These are phyloP conservation scores for Clarias batrachus DNA, from an alignment of 2,113 vertebrate species.

Conservation along the genomic window DNA sequence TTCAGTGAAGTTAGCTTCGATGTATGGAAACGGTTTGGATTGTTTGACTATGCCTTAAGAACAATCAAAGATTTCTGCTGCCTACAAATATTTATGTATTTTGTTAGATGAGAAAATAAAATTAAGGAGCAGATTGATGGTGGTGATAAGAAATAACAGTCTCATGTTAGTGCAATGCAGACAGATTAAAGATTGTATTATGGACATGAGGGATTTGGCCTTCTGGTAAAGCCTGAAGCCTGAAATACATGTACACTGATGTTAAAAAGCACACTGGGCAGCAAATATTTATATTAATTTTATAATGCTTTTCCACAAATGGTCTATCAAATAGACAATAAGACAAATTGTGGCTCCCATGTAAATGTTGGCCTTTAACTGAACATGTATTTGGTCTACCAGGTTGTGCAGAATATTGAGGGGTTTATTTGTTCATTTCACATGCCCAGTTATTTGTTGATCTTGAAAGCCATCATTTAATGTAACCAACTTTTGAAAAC, in stretches of 20 bases:
- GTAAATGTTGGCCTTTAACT: not conserved
- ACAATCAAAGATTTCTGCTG: not conserved
- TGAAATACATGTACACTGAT: not conserved
- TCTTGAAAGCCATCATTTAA: not conserved
- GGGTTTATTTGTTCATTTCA: not conserved
- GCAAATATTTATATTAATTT: slow-evolving; percentile 15
- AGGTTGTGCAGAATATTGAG: not conserved
- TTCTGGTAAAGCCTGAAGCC: not conserved
- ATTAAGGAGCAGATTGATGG: slow-evolving; percentile 5
- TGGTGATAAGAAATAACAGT: not conserved
- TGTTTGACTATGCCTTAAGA: not conserved
- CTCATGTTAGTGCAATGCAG: not conserved
- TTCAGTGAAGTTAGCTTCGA: not conserved
- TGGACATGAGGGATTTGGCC: not conserved
- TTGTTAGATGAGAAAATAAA: slow-evolving; percentile 9
- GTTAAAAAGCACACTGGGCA: not conserved
- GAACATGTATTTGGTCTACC: not conserved
- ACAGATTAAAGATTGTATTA: not conserved
- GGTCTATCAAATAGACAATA: not conserved
- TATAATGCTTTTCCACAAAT: not conserved
- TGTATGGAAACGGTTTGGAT: not conserved
- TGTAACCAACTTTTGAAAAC: not conserved
- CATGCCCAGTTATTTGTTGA: not conserved
- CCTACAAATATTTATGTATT: not conserved
- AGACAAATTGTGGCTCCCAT: not conserved